A percentile compares a stretch with the other conserved stretches of the same genome.
phyloP scores from a whole-genome alignment of 2,797 vertebrate genomes.

The Rhyacichthys aspro region DNA sequence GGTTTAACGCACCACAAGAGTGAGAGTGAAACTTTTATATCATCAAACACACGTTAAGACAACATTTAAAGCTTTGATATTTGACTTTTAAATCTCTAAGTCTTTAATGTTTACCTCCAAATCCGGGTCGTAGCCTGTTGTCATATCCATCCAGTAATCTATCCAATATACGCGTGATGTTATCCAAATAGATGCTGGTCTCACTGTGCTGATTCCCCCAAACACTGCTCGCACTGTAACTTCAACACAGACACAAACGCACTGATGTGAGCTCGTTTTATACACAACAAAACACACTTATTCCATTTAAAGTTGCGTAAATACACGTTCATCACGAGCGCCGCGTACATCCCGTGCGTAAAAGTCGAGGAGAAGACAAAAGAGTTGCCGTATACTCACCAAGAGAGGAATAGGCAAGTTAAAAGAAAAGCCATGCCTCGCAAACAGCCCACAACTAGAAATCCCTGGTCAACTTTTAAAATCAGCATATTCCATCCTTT shows the following conservation, averaged over 20 bases:
- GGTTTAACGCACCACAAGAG: slow-evolving; percentile 15
- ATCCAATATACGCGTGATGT: slow-evolving; percentile 93
- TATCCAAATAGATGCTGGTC: slow-evolving; percentile 86
- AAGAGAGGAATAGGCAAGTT: slow-evolving; percentile 83
- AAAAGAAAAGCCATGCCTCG: slow-evolving; percentile 85
- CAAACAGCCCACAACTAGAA: slow-evolving; percentile 57
- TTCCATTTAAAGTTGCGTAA: slow-evolving; percentile 30
- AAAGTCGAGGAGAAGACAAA: slow-evolving; percentile 62
- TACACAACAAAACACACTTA: slow-evolving; percentile 4
- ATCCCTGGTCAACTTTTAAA: slow-evolving; percentile 80
- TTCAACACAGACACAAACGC: slow-evolving; percentile 37
- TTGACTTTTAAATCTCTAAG: neutral
- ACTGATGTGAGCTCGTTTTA: slow-evolving; percentile 17
- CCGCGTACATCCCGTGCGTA: slow-evolving; percentile 52
- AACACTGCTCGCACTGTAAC: slow-evolving; percentile 78
- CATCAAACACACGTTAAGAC: neutral
- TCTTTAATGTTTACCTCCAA: slow-evolving; percentile 84
- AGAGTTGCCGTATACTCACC: slow-evolving; percentile 83
- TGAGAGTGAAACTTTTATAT: slow-evolving; percentile 50
- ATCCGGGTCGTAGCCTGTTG: slow-evolving; percentile 93
- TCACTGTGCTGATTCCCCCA: slow-evolving; percentile 76
- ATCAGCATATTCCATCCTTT: slow-evolving; percentile 71
- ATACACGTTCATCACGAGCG: slow-evolving; percentile 22
- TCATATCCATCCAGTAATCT: slow-evolving; percentile 95
- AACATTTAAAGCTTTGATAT: neutral